These are phyloP conservation scores for Columbina picui DNA, from an alignment of 2,113 vertebrate species.

Conservation along the genomic window DNA sequence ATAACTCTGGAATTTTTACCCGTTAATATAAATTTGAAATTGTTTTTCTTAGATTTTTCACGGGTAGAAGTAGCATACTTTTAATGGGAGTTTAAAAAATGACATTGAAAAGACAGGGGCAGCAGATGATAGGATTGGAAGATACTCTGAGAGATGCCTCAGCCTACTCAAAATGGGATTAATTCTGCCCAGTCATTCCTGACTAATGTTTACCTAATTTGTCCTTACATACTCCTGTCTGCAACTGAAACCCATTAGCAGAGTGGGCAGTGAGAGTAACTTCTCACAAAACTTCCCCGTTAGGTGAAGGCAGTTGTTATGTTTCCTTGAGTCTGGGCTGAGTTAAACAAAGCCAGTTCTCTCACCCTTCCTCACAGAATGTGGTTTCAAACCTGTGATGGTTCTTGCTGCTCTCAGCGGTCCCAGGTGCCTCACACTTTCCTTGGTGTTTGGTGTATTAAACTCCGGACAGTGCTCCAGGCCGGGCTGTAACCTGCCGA, in stretches of 20 bases:
- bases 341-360: not conserved
- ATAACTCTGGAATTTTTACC: not conserved
- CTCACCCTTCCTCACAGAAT: not conserved
- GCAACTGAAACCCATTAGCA: not conserved
- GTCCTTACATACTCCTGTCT: not conserved
- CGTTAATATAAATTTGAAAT: not conserved
- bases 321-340: not conserved
- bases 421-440: not conserved
- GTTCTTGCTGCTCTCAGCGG: not conserved
- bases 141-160: not conserved
- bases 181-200: not conserved
- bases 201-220: not conserved
- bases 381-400: conserved; percentile 11
- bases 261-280: not conserved
- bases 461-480: not conserved
- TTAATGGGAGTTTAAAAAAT: not conserved
- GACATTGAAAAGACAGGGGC: not conserved
- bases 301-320: not conserved
- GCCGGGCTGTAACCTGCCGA: not conserved
- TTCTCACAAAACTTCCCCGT: not conserved
- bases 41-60: not conserved
- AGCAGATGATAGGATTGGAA: not conserved
- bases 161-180: not conserved
- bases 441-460: not conserved
- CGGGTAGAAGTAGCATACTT: not conserved